These are phyloP conservation scores for Rhyacophila brunnea DNA, from an alignment of 1,140 invertebrate genomes.

Conservation along the genomic window DNA sequence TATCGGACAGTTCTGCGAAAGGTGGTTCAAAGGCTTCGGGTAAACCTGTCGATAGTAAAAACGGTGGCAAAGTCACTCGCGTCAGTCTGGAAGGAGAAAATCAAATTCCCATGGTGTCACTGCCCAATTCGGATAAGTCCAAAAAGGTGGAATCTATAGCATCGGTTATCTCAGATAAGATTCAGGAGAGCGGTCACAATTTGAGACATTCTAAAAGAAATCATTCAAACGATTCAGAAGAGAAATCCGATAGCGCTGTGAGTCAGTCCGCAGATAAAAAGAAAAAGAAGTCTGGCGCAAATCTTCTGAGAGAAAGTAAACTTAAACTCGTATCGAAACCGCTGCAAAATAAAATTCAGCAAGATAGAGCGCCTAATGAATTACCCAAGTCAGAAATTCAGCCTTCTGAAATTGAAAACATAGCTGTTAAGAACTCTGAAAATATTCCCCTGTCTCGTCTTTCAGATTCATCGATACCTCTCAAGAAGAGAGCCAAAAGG, in stretches of 20 bases:
- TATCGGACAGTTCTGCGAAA: conserved; percentile 8
- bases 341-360: conserved; percentile 8
- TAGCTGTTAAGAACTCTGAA: conserved; percentile 34
- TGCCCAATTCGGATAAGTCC: conserved; percentile 32
- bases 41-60: conserved; percentile 20
- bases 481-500: conserved; percentile 68
- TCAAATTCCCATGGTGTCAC: conserved; percentile 24
- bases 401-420: conserved; percentile 39
- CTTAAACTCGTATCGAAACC: conserved; percentile 22
- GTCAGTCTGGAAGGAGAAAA: conserved; percentile 37
- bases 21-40: background rate
- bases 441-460: conserved; percentile 29
- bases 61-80: conserved; percentile 29
- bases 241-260: conserved; percentile 31
- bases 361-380: conserved; percentile 5
- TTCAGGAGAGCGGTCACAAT: conserved; percentile 53
- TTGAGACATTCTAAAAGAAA: conserved; percentile 51
- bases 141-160: conserved; percentile 53
- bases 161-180: conserved; percentile 51
- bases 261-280: conserved; percentile 40
- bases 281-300: conserved; percentile 40
- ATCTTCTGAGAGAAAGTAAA: conserved; percentile 32
- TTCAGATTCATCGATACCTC: conserved; percentile 33
- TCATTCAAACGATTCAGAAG: conserved; percentile 43
- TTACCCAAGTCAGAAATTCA: conserved; percentile 9